phyloP scores from a whole-genome alignment of 2,888 invertebrate species.

The Helleia helle region DNA sequence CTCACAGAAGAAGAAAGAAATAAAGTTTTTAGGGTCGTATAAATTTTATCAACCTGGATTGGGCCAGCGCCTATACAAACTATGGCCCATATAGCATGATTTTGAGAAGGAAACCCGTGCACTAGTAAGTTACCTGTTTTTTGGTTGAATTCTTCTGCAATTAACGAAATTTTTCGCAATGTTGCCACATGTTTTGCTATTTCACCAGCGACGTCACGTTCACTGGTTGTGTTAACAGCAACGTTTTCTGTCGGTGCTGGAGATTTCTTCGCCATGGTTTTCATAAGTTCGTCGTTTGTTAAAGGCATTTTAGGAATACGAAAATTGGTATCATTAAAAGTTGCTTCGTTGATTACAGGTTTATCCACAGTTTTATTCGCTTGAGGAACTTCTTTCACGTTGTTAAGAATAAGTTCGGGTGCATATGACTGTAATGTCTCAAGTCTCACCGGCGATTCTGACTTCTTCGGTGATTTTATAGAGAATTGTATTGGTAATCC shows the following conservation, averaged over 20 bases:
- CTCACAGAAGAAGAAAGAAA: too few species aligned
- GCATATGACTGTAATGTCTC: slow-evolving; percentile 43
- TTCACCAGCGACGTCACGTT: slow-evolving; percentile 53
- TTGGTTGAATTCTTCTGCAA: slow-evolving; percentile 65
- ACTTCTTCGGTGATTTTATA: slow-evolving; percentile 28
- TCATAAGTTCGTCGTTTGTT: slow-evolving; percentile 47
- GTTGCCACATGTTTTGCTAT: slow-evolving; percentile 51
- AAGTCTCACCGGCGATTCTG: slow-evolving; percentile 41
- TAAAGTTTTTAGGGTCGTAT: too few species aligned
- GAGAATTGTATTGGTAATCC: slow-evolving; percentile 41
- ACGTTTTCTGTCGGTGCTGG: slow-evolving; percentile 33
- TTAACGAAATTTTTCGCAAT: slow-evolving; percentile 54
- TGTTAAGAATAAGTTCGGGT: slow-evolving; percentile 45
- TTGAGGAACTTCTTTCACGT: slow-evolving; percentile 28
- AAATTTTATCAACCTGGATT: too few species aligned
- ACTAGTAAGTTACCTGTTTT: slow-evolving; percentile 62
- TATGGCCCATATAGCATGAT: too few species aligned
- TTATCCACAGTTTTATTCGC: slow-evolving; percentile 19
- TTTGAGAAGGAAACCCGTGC: too few species aligned
- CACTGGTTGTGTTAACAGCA: slow-evolving; percentile 42
- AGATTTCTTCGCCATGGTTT: slow-evolving; percentile 31
- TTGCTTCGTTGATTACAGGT: slow-evolving; percentile 14
- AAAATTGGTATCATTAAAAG: too few species aligned
- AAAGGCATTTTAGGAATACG: slow-evolving; percentile 60
- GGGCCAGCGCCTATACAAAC: too few species aligned